These are phyloP conservation scores for Metaphire vulgaris DNA, from an alignment of 1,140 invertebrate species.

Conservation along the genomic window DNA sequence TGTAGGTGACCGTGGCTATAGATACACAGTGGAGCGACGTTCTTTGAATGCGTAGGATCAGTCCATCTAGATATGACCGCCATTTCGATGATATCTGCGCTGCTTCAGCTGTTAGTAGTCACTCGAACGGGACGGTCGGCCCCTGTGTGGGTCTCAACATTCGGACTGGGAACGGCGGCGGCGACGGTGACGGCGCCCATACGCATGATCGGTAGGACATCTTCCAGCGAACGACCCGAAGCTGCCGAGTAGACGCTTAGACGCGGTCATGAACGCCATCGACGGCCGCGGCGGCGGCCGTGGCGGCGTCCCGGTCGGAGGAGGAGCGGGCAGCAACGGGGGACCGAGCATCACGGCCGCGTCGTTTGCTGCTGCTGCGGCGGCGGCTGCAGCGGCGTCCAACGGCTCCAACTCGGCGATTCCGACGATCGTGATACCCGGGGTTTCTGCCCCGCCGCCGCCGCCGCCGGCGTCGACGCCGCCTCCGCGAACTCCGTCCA, in stretches of 20 bases:
- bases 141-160: neutral
- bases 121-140: neutral
- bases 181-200: neutral
- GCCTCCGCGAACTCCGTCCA: neutral
- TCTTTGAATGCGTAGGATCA: too few species aligned
- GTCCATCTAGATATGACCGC: neutral
- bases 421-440: neutral
- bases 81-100: neutral
- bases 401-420: neutral
- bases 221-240: neutral
- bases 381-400: neutral
- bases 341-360: neutral
- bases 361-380: neutral
- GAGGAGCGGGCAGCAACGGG: neutral
- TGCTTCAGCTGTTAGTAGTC: neutral
- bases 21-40: too few species aligned
- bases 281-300: neutral
- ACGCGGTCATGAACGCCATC: neutral
- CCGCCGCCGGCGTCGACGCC: too few species aligned
- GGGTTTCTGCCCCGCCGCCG: too few species aligned
- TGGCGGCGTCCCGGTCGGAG: neutral
- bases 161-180: neutral
- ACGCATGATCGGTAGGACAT: neutral
- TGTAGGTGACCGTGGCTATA: neutral
- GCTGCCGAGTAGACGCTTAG: neutral